Base-by-base conservation (phyloP, 2,888 invertebrate species). In the Heliothis peltigera region DNA sequence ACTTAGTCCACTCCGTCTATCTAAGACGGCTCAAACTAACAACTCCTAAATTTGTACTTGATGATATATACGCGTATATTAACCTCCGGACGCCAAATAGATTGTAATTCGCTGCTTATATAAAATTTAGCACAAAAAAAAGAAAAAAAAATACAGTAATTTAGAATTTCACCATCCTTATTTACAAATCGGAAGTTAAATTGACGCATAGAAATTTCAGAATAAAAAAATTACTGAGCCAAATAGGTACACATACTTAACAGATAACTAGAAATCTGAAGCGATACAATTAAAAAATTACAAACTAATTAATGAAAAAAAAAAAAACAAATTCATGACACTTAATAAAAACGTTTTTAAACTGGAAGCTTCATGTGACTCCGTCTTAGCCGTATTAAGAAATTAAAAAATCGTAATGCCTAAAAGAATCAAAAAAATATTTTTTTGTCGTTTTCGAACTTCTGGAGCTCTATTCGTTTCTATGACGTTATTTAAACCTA, bases 31-130 rank as follows among this genome's bases (percentile, higher is more conserved):
- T 70, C 80, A 83, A 88, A 85, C 85, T 88, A 89, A 84, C 86
- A 86, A 90, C 85, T 86, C 85, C 89, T 92, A 92, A 84, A 89
- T 93, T 93, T 93, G 93, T 93, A 93, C 93, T 93, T 91, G 89
- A 87, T 87, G 86, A 87, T 86, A 80, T 87, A 89, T 85, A 88
- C 86, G 88, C 89, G 85, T 87, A 83, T 86, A 84, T 84, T 85
- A 84, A 82, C 88, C 87, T 86, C 83, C 89, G 91, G 90, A 90
- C 92, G 90, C 87, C 89, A 89, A 89, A 87, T 84, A 86, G 83
- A 88, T 87, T 88, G 87, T 85, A 80, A 87, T 87, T 87, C 85
- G 88, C 88, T 85, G 83, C 84, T 85, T 83, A 86, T 77, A 82
- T 80, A 80, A 82, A 74, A 75, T 84, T 83, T 81, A 67, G 71